Base-by-base conservation (phyloP, 2,888 invertebrate genomes). In the Athrips mouffetella region DNA sequence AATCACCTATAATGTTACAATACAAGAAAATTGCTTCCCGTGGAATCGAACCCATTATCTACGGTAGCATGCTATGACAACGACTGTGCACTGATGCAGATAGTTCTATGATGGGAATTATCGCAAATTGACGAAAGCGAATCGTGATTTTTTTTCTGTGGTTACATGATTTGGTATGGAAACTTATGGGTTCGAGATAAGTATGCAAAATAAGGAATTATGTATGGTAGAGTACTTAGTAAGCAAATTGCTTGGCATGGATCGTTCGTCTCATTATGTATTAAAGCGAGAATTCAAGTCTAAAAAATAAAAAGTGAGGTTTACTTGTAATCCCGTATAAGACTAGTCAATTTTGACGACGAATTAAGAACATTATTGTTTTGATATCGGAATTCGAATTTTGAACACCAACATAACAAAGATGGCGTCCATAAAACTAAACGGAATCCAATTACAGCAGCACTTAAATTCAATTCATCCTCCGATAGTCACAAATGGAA, bases 1-100 rank as follows among this genome's bases (percentile, higher is more conserved):
- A 68, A 68, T 70, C 63, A 55, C 58, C 52, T 44, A 44, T 31
- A 44, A 44, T 45, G 13, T 45, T 37, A 58, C 59, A 68, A 70
- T 62, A 62, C 59, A 63, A 70, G 71, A 67, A 71, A 75, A 73
- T 72, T 68, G 67, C 71, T 68, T 73, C 65, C 72, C 64, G 62
- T 62, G 70, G 78, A 73, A 77, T 78, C 78, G 80, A 80, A 80
- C 73, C 71, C 60, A 80, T 80, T 80, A 78, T 72, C 70, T 59
- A 70, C 75, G 76, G 70, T 59, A 70, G 64, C 59, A 59, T 65
- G 62, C n/a, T n/a, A n/a, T n/a, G n/a, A 60, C 63, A 55, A 55
- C 53, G 65, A 66, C 65, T 65, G 63, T 65, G 67, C 63, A 55
- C 65, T 67, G 64, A 60, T 63, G 62, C 68, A 61, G 57, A 62